Evolutionary conservation across 2,113 vertebrate genomes (phyloP).

Genomic region (Edolisoma coerulescens): DNA sequence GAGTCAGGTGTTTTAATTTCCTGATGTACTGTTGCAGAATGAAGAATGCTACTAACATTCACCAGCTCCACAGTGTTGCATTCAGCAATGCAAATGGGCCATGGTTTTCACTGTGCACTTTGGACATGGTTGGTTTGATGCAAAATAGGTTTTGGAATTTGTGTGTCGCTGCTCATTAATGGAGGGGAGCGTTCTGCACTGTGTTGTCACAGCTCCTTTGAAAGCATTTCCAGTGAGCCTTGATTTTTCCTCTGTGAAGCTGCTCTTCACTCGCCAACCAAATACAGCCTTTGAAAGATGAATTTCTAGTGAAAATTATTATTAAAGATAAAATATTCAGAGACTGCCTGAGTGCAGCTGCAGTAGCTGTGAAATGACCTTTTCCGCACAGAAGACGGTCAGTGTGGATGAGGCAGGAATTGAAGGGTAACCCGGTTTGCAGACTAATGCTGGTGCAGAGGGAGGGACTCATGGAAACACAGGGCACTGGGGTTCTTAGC

Average conservation of each 20-base stretch:
- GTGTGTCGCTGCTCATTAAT: not conserved
- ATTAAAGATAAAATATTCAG: constrained; percentile 11
- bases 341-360: not conserved
- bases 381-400: not conserved
- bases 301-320: constrained; percentile 6
- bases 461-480: not conserved
- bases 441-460: not conserved
- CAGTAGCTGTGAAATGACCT: not conserved
- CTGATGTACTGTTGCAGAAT: not conserved
- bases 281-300: not conserved
- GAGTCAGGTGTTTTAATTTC: constrained; percentile 28
- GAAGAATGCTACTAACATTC: constrained; percentile 44
- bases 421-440: not conserved
- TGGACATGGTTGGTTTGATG: not conserved
- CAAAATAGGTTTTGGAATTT: constrained; percentile 1
- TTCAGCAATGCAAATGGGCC: not conserved
- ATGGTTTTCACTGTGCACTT: not conserved
- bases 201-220: constrained; percentile 1
- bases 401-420: not conserved
- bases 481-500: not conserved
- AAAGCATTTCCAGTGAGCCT: constrained; percentile 5
- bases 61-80: not conserved
- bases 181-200: not conserved
- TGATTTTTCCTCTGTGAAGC: not conserved
- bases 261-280: not conserved